Evolutionary conservation across 2,797 vertebrate genomes (phyloP), one percentile per base, ranked within the genome.

Genomic region (Cephalopachus bancanus): DNA sequence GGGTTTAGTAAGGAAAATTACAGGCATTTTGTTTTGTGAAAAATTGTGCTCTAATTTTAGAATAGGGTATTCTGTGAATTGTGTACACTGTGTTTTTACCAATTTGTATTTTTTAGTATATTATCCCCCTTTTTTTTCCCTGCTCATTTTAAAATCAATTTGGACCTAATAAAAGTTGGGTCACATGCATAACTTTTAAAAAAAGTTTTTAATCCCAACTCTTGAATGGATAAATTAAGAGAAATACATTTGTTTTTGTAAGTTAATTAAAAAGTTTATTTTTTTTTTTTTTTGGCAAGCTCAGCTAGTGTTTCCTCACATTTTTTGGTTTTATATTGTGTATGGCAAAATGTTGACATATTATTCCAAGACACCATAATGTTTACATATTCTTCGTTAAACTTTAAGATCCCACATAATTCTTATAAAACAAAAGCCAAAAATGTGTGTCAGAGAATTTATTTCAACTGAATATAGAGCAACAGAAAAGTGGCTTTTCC

Each of bases 361-460:
- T 44, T 44, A 5, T 53, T 33, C 37, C 28, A n/a, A 67, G 44
- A 15, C 28, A 55, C 1, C 5, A 0, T 49, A 44, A 60, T 22
- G 90, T 95, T 89, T 59, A 85, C 74, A 55, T 20, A 17, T 33
- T 71, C 30, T 67, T 86, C 37, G 19, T 7, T 69, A 22, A 91
- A 57, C 28, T 30, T 94, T 55, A 65, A 17, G 55, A 11, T 87
- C 19, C 30, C 19, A 51, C 1, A 15, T 51, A 49, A 33, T 92
- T 87, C 16, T 65, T 92, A 7, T 65, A 76, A 96, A 89, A 93
- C 7, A 53, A 96, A 84, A 94, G 10, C 44, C 64, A 76, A 67
- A 76, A 90, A 37, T 71, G 8, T 64, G 8, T 81, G 44, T 64
- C 62, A 87, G n/a, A 72, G 33, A 91, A 51, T 88, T 91, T 67